A percentile compares a stretch with the other conserved stretches of the same genome.
Evolutionary conservation across 2,888 invertebrate genomes (phyloP).

Genomic region (Tetragnatha montana): DNA sequence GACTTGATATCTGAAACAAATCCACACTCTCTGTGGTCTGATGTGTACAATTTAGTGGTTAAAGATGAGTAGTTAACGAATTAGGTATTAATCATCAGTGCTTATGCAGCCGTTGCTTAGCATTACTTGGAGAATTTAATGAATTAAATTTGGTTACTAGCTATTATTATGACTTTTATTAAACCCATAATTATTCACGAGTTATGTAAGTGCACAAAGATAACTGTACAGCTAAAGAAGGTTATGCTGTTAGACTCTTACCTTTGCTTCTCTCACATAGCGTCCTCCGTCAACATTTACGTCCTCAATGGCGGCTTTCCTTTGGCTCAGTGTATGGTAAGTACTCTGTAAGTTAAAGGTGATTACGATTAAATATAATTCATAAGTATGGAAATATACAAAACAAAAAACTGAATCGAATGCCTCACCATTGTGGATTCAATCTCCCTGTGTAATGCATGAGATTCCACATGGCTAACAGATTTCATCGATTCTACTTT

Average conservation of each 20-base stretch:
- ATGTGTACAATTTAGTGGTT: conserved; percentile 4
- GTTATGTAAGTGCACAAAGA: conserved; percentile 37
- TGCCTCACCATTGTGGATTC: conserved; percentile 60
- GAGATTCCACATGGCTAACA: conserved; percentile 62
- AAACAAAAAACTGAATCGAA: not conserved
- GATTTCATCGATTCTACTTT: conserved; percentile 81
- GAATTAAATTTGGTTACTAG: conserved; percentile 39
- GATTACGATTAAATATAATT: not conserved
- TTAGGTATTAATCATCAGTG: conserved; percentile 53
- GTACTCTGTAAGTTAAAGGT: conserved; percentile 82
- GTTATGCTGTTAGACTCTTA: conserved; percentile 78
- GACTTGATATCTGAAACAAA: conserved; percentile 35
- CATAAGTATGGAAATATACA: not conserved
- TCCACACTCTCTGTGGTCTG: conserved; percentile 2
- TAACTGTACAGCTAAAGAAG: not conserved
- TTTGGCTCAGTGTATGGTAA: conserved; percentile 93
- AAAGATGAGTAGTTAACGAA: conserved; percentile 51
- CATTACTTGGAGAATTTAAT: conserved; percentile 35
- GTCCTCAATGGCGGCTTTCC: conserved; percentile 94
- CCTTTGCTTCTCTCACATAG: conserved; percentile 98
- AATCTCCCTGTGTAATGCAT: conserved; percentile 57
- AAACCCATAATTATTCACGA: conserved; percentile 37
- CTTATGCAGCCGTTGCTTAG: conserved; percentile 40
- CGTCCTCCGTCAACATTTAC: conserved; percentile 96
- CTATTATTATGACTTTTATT: conserved; percentile 36